Conservation (phyloP, 2,797 vertebrate species). For the Gouania willdenowi region DNA sequence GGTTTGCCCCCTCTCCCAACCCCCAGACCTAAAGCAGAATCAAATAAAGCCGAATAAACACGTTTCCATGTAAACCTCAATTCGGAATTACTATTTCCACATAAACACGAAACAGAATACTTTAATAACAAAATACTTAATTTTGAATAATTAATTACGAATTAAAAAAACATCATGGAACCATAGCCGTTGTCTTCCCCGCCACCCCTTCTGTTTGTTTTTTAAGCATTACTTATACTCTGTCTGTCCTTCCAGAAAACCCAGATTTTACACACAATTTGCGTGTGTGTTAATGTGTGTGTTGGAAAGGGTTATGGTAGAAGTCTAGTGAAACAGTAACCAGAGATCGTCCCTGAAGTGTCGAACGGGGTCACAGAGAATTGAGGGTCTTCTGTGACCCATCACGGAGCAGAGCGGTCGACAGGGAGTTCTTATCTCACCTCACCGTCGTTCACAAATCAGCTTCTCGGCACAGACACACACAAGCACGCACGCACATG, state of each 20-base stretch:
- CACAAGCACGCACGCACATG: slow-evolving; percentile 9
- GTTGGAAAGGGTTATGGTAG: slow-evolving; percentile 26
- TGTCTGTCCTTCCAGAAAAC: slow-evolving; percentile 15
- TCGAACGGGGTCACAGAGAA: slow-evolving; percentile 56
- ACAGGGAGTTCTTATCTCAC: slow-evolving; percentile 57
- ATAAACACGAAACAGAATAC: too few relatives aligned
- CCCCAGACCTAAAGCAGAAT: too few relatives aligned
- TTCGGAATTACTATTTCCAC: too few relatives aligned
- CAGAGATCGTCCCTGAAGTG: slow-evolving; percentile 64
- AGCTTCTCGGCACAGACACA: slow-evolving; percentile 25
- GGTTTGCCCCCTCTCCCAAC: too few relatives aligned
- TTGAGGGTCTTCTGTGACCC: slow-evolving; percentile 62
- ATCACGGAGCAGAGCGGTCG: slow-evolving; percentile 54
- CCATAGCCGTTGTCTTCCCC: background rate
- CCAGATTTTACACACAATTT: slow-evolving; percentile 20
- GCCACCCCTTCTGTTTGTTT: background rate
- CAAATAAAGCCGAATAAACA: too few relatives aligned
- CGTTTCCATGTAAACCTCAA: too few relatives aligned
- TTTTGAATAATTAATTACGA: too few relatives aligned
- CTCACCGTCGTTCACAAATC: slow-evolving; percentile 64
- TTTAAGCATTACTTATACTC: slow-evolving; percentile 2
- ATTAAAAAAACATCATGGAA: too few relatives aligned
- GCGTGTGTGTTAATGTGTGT: slow-evolving; percentile 19
- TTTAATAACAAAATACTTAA: too few relatives aligned
- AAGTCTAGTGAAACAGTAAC: slow-evolving; percentile 68